Evolutionary conservation across 1,140 invertebrate genomes (phyloP), one percentile per base, ranked within the genome.

Genomic region (Phortica variegata): DNA sequence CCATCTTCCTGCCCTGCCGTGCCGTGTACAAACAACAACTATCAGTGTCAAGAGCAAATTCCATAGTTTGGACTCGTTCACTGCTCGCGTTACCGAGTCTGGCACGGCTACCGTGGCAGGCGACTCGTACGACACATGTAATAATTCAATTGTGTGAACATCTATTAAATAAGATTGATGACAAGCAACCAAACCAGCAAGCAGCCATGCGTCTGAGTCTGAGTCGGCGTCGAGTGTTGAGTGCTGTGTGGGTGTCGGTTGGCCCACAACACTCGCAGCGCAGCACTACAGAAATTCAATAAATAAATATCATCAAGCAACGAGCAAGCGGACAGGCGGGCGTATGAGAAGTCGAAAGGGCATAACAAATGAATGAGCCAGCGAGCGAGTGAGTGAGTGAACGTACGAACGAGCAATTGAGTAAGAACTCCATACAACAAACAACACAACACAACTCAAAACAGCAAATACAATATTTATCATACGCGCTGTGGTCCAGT

Each of bases 101-200:
- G 57, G 59, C 56, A 63, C 16, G 12, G 33, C 33, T 15, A 34
- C 4, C 7, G 4, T n/a, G 16, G 8, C 60, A 60, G 55, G 65
- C 51, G 60, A 68, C 63, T 68, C 60, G 63, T n/a, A n/a, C n/a
- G 63, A 66, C 63, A 66, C 63, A 63, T 66, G 63, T 68, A 68
- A 68, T 68, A 68, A 68, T 68, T 68, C 63, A 68, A 68, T 68
- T 68, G 63, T 68, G 63, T 68, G 63, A 68, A 63, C 65, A 68
- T 68, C 63, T 68, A 68, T 68, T 68, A 68, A 68, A 65, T 65
- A 68, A 68, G 63, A 68, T 68, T 68, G 63, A 68, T 68, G 63
- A 68, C 65, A 60, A 54, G 51, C 60, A 49, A 26, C 36, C 45
- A 44, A 41, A 57, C 31, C 36, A 26, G 16, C 41, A 38, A 51